Base-by-base conservation (phyloP, 1,140 invertebrate species). In the Drosophila paulistorum region DNA sequence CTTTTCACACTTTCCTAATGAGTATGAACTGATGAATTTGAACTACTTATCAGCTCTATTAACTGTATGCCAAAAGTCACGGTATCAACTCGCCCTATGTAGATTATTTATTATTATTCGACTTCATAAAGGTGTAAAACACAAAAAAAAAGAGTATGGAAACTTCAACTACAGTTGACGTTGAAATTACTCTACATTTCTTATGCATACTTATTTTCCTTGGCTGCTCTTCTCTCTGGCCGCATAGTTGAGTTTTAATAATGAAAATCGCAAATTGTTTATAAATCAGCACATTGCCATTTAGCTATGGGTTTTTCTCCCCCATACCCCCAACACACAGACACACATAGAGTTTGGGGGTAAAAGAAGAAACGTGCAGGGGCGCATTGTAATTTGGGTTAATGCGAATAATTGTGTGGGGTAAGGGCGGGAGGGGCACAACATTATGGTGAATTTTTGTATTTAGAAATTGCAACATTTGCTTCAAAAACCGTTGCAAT, bases 191-290 rank as follows among this genome's bases (percentile, higher is more conserved):
- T 30, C 30, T 30, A 30, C 30, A 30, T 30, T 30, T 30, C 37
- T 48, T 48, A 48, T 17, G 13, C 14, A 9, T 17, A 48, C 17
- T 17, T 17, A 20, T 23, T 51, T 51, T 51, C 9, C 45, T 10
- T 17, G 10, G 37, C 11, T 39, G 10, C 42, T 13, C 26, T 58
- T 14, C 26, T 58, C 13, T 66, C 35, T 33, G 23, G 33, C 37
- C 26, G 3, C 54, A 64, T 41, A 68, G 57, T 14, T 59, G 65
- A 37, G 57, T 64, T 77, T 77, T 65, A 65, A 77, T 74, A 78
- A 77, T 76, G 69, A 74, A 81, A 77, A 68, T 74, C 62, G 75
- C 64, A 61, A 82, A 79, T 79, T 82, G 71, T 82, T 82, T 78
- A 71, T 71, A 80, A 80, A 77, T 78, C 66, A 35, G 35, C 30